Evolutionary conservation across 2,113 vertebrate genomes (phyloP).

Genomic region (Origma solitaria): DNA sequence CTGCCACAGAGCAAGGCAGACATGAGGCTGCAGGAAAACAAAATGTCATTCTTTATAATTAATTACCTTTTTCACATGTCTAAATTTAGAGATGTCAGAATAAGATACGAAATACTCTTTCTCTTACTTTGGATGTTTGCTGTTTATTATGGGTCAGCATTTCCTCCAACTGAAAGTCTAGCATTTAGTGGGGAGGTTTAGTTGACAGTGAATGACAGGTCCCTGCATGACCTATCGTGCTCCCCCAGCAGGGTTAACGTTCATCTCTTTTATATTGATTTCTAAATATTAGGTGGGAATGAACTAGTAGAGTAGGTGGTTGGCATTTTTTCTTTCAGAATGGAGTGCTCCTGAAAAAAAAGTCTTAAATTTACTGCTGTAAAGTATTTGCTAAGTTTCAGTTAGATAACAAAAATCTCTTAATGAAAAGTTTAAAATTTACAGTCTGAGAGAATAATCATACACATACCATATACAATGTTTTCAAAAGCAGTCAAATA

Average conservation of each 20-base stretch:
- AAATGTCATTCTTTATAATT: background rate
- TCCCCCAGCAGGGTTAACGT: background rate
- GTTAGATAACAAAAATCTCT: background rate
- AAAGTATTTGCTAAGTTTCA: background rate
- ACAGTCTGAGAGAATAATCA: background rate
- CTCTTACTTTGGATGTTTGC: background rate
- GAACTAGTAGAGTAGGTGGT: background rate
- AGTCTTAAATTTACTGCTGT: background rate
- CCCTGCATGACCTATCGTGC: background rate
- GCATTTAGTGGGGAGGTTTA: background rate
- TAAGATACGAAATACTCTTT: background rate
- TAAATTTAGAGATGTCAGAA: background rate
- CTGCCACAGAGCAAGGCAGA: background rate
- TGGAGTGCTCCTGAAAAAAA: background rate
- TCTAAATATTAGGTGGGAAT: background rate
- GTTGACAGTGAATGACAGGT: background rate
- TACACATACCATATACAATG: background rate
- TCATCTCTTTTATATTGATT: background rate
- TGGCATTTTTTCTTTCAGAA: background rate
- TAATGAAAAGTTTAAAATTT: background rate
- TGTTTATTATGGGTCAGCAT: background rate
- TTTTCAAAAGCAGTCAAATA: background rate
- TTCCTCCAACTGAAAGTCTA: background rate
- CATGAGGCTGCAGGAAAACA: background rate
- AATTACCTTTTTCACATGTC: background rate